Conservation (phyloP, 2,888 invertebrate genomes). For the Mechanitis mazaeus region DNA sequence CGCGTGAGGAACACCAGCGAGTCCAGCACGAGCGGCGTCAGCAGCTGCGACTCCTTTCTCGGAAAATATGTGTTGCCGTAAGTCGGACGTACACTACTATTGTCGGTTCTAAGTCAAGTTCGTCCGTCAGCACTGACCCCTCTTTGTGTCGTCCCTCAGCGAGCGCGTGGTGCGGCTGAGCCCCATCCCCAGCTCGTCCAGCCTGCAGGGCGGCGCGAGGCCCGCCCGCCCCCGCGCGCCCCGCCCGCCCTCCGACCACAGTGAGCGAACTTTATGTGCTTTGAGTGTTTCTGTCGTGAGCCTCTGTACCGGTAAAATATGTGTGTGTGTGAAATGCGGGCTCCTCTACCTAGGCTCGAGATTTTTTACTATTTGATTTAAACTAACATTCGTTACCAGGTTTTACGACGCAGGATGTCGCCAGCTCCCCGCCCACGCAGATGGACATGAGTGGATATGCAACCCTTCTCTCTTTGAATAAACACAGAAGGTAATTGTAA, state of each 20-base stretch:
- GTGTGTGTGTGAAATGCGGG: no score
- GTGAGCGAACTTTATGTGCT: slow-evolving; percentile 39
- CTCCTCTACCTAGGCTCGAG: no score
- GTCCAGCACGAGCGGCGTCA: slow-evolving; percentile 88
- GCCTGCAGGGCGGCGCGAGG: slow-evolving; percentile 73
- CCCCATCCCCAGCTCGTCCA: slow-evolving; percentile 91
- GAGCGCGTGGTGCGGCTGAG: slow-evolving; percentile 87
- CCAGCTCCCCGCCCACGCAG: slow-evolving; percentile 80
- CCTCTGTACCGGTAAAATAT: no score
- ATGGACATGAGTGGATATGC: slow-evolving; percentile 87
- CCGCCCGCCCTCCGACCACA: slow-evolving; percentile 75
- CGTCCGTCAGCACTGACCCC: neutral
- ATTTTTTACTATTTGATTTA: no score
- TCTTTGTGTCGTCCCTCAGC: slow-evolving; percentile 48
- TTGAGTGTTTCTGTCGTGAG: no score
- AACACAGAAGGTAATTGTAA: slow-evolving; percentile 63
- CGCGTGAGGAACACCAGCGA: slow-evolving; percentile 77
- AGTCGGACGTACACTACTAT: slow-evolving; percentile 37
- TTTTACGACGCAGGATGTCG: slow-evolving; percentile 72
- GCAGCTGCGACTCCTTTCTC: slow-evolving; percentile 86
- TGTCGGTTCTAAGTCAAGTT: no score
- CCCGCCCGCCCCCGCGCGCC: slow-evolving; percentile 61
- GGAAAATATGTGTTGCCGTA: slow-evolving; percentile 78
- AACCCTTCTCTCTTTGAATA: slow-evolving; percentile 81
- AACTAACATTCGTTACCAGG: slow-evolving; percentile 40